Evolutionary conservation across 2,797 vertebrate species (phyloP).

Genomic region (Tenualosa ilisha): DNA sequence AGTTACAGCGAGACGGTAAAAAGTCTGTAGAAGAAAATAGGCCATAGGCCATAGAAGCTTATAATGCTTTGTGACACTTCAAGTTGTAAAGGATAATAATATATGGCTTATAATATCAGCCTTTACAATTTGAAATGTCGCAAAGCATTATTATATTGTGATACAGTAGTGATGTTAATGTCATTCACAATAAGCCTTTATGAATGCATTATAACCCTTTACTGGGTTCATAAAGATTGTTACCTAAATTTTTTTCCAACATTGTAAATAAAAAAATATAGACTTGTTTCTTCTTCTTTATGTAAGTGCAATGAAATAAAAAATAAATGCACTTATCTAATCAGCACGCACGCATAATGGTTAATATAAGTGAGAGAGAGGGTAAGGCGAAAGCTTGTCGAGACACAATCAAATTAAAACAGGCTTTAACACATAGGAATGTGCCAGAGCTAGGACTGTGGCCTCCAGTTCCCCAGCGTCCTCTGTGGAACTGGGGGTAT

Average conservation of each 20-base stretch:
- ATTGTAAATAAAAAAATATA: neutral
- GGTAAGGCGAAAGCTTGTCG: slow-evolving; percentile 31
- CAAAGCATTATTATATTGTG: too few species aligned
- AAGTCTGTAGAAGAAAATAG: neutral
- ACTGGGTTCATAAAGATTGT: too few species aligned
- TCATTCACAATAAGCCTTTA: too few species aligned
- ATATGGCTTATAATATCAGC: too few species aligned
- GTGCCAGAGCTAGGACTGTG: neutral
- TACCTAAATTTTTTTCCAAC: neutral
- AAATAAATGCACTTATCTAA: neutral
- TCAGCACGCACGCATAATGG: neutral
- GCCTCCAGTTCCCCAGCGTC: slow-evolving; percentile 17
- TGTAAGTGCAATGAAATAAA: neutral
- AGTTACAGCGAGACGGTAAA: neutral
- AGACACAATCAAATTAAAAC: slow-evolving; percentile 26
- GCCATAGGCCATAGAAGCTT: too few species aligned
- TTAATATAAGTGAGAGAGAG: neutral
- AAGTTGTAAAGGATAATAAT: too few species aligned
- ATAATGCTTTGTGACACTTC: too few species aligned
- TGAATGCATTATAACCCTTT: too few species aligned
- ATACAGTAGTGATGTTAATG: too few species aligned
- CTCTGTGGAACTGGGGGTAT: slow-evolving; percentile 26
- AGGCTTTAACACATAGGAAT: slow-evolving; percentile 14
- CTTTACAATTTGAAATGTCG: too few species aligned
- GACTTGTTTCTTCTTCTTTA: neutral